Conservation (phyloP, 2,797 vertebrate species). For the Scarus forsteni region DNA sequence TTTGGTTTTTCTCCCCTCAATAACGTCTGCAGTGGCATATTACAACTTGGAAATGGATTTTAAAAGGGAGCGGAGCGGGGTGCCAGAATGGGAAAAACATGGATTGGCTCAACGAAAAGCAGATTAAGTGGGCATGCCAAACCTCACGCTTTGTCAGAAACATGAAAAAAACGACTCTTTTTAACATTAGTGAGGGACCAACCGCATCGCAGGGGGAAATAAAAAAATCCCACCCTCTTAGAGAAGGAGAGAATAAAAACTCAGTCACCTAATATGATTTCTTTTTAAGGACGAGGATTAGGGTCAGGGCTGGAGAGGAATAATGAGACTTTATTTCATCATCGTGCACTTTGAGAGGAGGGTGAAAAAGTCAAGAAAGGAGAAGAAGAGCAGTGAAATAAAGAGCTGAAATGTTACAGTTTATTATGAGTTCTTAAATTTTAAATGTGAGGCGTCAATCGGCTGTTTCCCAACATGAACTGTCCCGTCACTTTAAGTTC, state of each 20-base stretch:
- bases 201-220: constrained; percentile 72
- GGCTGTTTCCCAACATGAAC: no score
- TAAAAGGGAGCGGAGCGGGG: constrained; percentile 72
- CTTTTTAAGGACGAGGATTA: constrained; percentile 10
- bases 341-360: no score
- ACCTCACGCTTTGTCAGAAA: constrained; percentile 84
- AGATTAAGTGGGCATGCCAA: constrained; percentile 79
- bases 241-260: constrained; percentile 66
- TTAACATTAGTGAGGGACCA: constrained; percentile 79
- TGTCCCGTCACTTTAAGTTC: no score
- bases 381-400: no score
- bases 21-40: constrained; percentile 77
- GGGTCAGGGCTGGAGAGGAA: no score
- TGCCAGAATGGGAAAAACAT: constrained; percentile 84
- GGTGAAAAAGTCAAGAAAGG: no score
- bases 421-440: no score
- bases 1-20: constrained; percentile 72
- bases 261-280: constrained; percentile 72
- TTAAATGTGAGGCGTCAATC: no score
- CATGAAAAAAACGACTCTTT: constrained; percentile 72
- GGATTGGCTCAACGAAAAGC: constrained; percentile 76
- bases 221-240: constrained; percentile 66
- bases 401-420: no score
- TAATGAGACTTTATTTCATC: no score
- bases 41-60: constrained; percentile 83